Evolutionary conservation across 2,797 vertebrate genomes (phyloP), one percentile per base, ranked within the genome.

Genomic region (Pitangus sulphuratus): DNA sequence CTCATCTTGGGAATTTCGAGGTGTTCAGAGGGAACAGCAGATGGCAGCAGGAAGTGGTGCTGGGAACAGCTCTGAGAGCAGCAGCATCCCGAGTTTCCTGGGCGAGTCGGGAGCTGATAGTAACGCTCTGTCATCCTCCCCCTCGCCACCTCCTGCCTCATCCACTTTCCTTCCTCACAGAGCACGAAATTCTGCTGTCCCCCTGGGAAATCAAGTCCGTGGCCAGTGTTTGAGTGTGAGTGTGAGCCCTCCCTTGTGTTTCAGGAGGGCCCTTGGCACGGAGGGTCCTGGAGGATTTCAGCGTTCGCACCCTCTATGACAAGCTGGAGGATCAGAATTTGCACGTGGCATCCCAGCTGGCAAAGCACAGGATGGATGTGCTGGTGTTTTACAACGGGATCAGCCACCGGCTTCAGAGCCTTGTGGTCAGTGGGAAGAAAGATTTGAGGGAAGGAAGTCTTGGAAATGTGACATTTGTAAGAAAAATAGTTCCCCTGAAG

Each of bases 311-410:
- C 5, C 97, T 99, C 39, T 99, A 98, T 0, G 98, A 99, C 96
- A 99, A 99, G 96, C 98, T 99, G 18, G 99, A 99, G 90, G 99
- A 99, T 76, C 99, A 99, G 97, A 99, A 98, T 48, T 95, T 99
- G 35, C 99, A 99, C 51, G 76, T 99, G 89, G 98, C 98, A 0
- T 98, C 99, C 18, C 99, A 99, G 92, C 97, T 99, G 94, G 98
- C 98, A 17, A 98, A 98, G 71, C 99, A 99, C 91, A 98, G 99
- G 95, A 98, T 84, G 86, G 99, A 99, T 8, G 97, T 98, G 2
- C 96, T 98, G 92, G 97, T 98, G 89, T 99, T 99, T 96, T 99
- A 99, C 92, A 97, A 91, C 9, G 98, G 98, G 25, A 98, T 99
- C 85, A 98, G 97, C 76, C 98, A 98, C 87, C 98, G 98, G 33